A percentile compares a stretch with the other conserved stretches of the same genome.
These are phyloP conservation scores for Psix sp. DNA, from an alignment of 1,140 invertebrate species.

Conservation along the genomic window DNA sequence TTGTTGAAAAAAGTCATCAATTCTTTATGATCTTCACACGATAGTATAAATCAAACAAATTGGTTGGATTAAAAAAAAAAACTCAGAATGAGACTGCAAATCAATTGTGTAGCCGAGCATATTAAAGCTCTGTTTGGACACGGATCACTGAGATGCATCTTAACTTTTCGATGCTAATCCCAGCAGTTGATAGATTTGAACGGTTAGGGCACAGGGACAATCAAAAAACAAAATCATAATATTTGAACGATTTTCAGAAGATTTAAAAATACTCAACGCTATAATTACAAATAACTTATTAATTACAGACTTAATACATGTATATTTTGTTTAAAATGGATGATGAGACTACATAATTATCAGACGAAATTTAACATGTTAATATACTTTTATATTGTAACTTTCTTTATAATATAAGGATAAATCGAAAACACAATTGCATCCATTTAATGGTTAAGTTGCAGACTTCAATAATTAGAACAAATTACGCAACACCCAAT, in stretches of 20 bases:
- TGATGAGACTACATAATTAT: no score
- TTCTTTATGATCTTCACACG: constrained; percentile 53
- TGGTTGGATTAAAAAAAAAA: constrained; percentile 41
- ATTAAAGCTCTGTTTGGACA: constrained; percentile 55
- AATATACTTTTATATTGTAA: no score
- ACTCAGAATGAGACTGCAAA: constrained; percentile 42
- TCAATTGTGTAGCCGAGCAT: constrained; percentile 38
- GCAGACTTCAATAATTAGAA: no score
- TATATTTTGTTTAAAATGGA: no score
- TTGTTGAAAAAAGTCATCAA: constrained; percentile 40
- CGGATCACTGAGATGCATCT: constrained; percentile 52
- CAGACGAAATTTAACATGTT: no score
- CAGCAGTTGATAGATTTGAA: constrained; percentile 45
- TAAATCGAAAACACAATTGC: no score
- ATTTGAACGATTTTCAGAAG: background rate
- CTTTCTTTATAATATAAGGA: no score
- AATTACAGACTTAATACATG: no score
- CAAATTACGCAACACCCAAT: no score
- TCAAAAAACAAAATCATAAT: constrained; percentile 3
- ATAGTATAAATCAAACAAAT: constrained; percentile 53
- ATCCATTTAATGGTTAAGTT: no score
- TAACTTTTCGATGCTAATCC: constrained; percentile 41
- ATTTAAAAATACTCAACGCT: background rate
- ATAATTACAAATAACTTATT: no score
- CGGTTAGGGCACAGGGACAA: constrained; percentile 8